A percentile compares a stretch with the other conserved stretches of the same genome.
phyloP scores from a whole-genome alignment of 2,113 vertebrate genomes.

The Thymallus thymallus region DNA sequence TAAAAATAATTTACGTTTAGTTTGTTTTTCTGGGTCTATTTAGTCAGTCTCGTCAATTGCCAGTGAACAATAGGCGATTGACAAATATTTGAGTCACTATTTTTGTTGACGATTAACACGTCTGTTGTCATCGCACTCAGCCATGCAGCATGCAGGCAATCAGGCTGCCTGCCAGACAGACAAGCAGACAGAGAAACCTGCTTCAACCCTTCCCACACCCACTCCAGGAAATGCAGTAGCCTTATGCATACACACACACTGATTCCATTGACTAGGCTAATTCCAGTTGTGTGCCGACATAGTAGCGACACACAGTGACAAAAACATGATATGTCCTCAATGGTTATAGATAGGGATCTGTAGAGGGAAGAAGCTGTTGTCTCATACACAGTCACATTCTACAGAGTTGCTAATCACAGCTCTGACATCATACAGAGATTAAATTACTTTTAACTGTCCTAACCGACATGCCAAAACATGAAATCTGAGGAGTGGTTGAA shows the following conservation, averaged over 20 bases:
- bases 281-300: neutral
- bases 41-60: too few relatives aligned
- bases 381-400: constrained; percentile 22
- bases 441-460: too few relatives aligned
- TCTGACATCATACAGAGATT: constrained; percentile 82
- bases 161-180: too few relatives aligned
- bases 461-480: too few relatives aligned
- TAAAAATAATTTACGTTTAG: too few relatives aligned
- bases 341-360: constrained; percentile 10
- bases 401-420: constrained; percentile 59
- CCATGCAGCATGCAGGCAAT: constrained; percentile 12
- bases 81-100: too few relatives aligned
- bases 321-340: constrained; percentile 20
- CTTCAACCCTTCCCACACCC: constrained; percentile 2
- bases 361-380: constrained; percentile 17
- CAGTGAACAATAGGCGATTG: too few relatives aligned
- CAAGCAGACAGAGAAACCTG: constrained; percentile 22
- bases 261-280: neutral
- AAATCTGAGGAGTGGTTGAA: too few relatives aligned
- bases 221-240: neutral
- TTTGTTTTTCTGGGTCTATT: too few relatives aligned
- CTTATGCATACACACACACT: neutral
- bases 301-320: too few relatives aligned
- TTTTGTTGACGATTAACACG: too few relatives aligned
- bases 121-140: too few relatives aligned